phyloP scores from a whole-genome alignment of 2,113 vertebrate genomes.

The Ailuropoda melanoleuca region DNA sequence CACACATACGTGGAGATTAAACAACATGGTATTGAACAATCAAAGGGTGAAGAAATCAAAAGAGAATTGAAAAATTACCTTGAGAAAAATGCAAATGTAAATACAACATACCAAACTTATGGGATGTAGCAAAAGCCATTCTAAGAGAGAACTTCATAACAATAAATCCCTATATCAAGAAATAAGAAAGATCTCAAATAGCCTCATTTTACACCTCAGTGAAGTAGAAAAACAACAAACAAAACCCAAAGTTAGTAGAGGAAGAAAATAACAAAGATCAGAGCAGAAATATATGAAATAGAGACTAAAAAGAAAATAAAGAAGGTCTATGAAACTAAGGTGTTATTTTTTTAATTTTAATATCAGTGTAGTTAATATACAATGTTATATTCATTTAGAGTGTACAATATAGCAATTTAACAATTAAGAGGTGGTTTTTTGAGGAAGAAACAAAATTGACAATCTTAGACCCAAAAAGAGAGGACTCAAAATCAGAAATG shows the following conservation, averaged over 20 bases:
- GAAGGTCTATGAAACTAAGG: not conserved
- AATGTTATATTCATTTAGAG: not conserved
- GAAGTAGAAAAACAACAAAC: not conserved
- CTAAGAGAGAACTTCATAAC: not conserved
- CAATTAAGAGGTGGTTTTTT: not conserved
- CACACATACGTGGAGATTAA: not conserved
- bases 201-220: not conserved
- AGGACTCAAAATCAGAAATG: not conserved
- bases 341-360: not conserved
- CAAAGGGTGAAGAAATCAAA: not conserved
- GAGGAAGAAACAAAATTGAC: not conserved
- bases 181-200: not conserved
- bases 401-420: not conserved
- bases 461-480: not conserved
- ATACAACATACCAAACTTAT: not conserved
- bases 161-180: not conserved
- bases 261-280: not conserved
- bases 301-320: not conserved
- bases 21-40: not conserved
- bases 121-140: not conserved
- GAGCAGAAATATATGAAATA: not conserved
- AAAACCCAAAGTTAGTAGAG: not conserved
- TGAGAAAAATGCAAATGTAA: not conserved
- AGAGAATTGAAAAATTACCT: not conserved
- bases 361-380: not conserved